These are phyloP conservation scores for Xiphydria camelus DNA, from an alignment of 2,888 invertebrate species.

Conservation along the genomic window DNA sequence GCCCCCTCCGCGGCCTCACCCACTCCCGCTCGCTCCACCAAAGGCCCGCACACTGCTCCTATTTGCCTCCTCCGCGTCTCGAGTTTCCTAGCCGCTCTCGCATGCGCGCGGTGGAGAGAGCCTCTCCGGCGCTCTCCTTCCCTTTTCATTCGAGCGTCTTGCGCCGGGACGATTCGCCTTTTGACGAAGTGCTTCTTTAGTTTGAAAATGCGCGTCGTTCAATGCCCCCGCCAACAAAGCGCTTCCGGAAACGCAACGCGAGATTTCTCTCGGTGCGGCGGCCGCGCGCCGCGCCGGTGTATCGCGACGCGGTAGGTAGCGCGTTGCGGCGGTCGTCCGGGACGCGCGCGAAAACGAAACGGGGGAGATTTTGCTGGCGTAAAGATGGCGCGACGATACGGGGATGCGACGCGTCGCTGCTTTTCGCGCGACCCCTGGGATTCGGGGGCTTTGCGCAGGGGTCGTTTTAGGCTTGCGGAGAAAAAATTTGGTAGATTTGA, in stretches of 20 bases:
- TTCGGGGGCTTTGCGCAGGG: too few relatives aligned
- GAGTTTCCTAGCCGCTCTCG: slow-evolving; percentile 28
- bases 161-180: slow-evolving; percentile 45
- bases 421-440: too few relatives aligned
- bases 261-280: slow-evolving; percentile 34
- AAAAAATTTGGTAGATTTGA: too few relatives aligned
- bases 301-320: too few relatives aligned
- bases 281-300: too few relatives aligned
- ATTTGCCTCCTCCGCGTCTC: slow-evolving; percentile 41
- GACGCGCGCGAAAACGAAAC: too few relatives aligned
- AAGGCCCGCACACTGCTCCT: slow-evolving; percentile 29
- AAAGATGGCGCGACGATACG: too few relatives aligned
- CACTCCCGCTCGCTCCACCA: slow-evolving; percentile 29
- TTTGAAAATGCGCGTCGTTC: slow-evolving; percentile 42
- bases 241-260: slow-evolving; percentile 41
- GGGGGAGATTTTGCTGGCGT: too few relatives aligned
- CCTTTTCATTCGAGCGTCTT: slow-evolving; percentile 29
- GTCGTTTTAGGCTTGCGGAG: too few relatives aligned
- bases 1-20: slow-evolving; percentile 42
- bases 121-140: slow-evolving; percentile 17
- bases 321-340: background rate
- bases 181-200: slow-evolving; percentile 53
- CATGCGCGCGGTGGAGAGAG: slow-evolving; percentile 5
- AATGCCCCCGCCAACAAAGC: slow-evolving; percentile 40
- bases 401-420: too few relatives aligned